Base-by-base conservation (phyloP, 2,888 invertebrate species). In the Bibio marci region DNA sequence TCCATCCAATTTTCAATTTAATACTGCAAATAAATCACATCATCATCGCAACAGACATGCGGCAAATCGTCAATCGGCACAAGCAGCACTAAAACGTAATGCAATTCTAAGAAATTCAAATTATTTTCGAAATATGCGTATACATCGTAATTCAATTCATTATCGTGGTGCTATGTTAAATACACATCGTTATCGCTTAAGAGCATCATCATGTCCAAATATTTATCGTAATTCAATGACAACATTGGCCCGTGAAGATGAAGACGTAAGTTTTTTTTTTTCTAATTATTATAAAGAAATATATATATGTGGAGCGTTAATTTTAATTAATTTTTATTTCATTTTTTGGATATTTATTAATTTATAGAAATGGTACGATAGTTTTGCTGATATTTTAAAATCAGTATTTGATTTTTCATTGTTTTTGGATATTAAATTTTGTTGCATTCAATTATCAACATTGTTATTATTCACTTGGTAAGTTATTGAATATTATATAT, bases 191-290 rank as follows among this genome's bases (percentile, higher is more conserved):
- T 88, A 88, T 58, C 70, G 78, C 39, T 61, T 88, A 42, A 70
- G 81, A 44, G 87, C 90, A 2, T 86, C 85, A 3, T 90, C 90
- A 33, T 91, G 91, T 57, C 92, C 92, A 0, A 81, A 92, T 60
- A 86, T 92, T 50, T 86, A 77, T 54, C 72, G 81, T 49, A 85
- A 85, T 55, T 86, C 85, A n/a, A 85, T 86, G 80, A 80, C 81
- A 35, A 81, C 83, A 3, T 71, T 87, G 38, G 74, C 77, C 35
- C 76, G 77, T 47, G 78, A 81, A 51, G 73, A 73, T 51, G 70
- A 73, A 53, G 80, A 82, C 69, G 83, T 83, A 59, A 63, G 59
- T 56, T 22, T 39, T 33, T 10, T 38, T n/a, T n/a, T n/a, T n/a
- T n/a, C n/a, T n/a, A 7, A 25, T 27, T n/a, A 40, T 30, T 38